A percentile compares a stretch with the other conserved stretches of the same genome.
These are phyloP conservation scores for Bubalus kerabau DNA, from an alignment of 2,113 vertebrate genomes.

Conservation along the genomic window DNA sequence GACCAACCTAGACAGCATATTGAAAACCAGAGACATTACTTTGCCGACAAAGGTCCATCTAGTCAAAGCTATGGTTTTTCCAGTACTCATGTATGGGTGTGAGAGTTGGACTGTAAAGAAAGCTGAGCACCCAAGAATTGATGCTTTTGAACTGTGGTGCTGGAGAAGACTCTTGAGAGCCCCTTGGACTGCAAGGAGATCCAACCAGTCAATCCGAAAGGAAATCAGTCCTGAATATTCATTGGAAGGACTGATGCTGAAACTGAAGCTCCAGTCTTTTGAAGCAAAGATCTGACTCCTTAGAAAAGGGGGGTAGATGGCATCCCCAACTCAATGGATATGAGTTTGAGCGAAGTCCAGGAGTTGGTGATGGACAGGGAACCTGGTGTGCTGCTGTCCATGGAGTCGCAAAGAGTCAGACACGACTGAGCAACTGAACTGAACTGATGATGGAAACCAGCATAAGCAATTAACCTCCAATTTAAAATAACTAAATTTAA, in stretches of 20 bases:
- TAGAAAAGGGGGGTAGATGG: neutral
- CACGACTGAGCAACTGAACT: neutral
- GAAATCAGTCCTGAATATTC: neutral
- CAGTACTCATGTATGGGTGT: neutral
- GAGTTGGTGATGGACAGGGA: neutral
- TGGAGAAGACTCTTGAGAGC: neutral
- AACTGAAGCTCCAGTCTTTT: neutral
- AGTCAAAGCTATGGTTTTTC: neutral
- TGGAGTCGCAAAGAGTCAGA: accelerated
- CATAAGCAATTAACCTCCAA: neutral
- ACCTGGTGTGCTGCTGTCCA: neutral
- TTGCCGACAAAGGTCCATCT: neutral
- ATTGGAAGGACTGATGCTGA: neutral
- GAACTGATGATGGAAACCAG: neutral
- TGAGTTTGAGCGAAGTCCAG: neutral
- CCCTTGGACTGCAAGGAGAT: neutral
- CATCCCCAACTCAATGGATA: neutral
- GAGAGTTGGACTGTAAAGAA: neutral
- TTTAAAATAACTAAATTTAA: neutral
- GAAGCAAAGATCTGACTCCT: neutral
- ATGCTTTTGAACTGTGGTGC: neutral
- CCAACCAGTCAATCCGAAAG: neutral
- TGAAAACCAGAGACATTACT: neutral
- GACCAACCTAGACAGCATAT: neutral
- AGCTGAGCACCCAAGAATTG: neutral